phyloP scores from a whole-genome alignment of 2,888 invertebrate genomes.

The Hirtodrosophila alboralis region DNA sequence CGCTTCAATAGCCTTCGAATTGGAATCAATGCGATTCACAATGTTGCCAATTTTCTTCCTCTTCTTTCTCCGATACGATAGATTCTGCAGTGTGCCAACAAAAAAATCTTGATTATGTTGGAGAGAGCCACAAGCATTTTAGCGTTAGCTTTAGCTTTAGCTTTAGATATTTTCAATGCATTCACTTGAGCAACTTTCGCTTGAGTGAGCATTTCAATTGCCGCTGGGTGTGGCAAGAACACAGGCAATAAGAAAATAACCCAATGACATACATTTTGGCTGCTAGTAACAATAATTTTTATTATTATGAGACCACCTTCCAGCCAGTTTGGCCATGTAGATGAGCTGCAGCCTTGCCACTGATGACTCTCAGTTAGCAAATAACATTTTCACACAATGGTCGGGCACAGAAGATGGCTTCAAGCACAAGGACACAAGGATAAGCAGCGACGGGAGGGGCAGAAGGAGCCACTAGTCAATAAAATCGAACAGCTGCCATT shows the following conservation, averaged over 20 bases:
- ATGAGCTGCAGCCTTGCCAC: constrained; percentile 47
- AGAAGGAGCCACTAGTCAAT: constrained; percentile 77
- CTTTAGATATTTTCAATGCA: constrained; percentile 74
- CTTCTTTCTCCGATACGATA: constrained; percentile 18
- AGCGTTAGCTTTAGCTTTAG: no score
- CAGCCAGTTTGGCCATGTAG: constrained; percentile 32
- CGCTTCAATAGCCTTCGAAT: constrained; percentile 1
- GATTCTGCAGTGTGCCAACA: constrained; percentile 36
- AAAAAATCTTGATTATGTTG: constrained; percentile 70
- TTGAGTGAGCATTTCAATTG: constrained; percentile 69
- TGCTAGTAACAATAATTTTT: constrained; percentile 78
- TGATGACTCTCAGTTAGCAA: constrained; percentile 79
- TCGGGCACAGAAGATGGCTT: constrained; percentile 10
- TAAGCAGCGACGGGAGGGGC: constrained; percentile 8
- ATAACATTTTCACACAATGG: constrained; percentile 71
- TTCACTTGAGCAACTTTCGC: constrained; percentile 70
- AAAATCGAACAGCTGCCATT: constrained; percentile 80
- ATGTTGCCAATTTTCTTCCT: constrained; percentile 30
- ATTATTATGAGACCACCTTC: constrained; percentile 77
- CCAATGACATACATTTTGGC: constrained; percentile 72
- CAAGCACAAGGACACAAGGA: constrained; percentile 7
- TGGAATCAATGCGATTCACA: constrained; percentile 31
- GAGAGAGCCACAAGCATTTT: constrained; percentile 66
- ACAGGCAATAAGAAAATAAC: constrained; percentile 34
- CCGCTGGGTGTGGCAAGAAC: constrained; percentile 49